phyloP scores from a whole-genome alignment of 2,888 invertebrate genomes.

The Tanytarsus gracilentus region DNA sequence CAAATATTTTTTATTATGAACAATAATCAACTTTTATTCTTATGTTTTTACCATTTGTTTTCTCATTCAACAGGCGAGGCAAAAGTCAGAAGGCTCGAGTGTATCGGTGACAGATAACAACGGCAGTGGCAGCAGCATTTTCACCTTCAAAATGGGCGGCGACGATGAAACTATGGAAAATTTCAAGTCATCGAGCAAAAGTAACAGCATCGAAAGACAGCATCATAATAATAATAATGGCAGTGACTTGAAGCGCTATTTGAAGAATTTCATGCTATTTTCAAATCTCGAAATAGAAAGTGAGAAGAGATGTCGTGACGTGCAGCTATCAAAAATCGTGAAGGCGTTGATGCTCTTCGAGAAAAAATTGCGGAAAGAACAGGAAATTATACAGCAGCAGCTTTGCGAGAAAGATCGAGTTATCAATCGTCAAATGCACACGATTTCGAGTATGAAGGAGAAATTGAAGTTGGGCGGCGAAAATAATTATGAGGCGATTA shows the following conservation, averaged over 20 bases:
- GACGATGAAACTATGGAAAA: slow-evolving; percentile 21
- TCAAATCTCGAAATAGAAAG: slow-evolving; percentile 36
- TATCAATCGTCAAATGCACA: slow-evolving; percentile 32
- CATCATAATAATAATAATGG: slow-evolving; percentile 4
- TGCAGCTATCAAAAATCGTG: slow-evolving; percentile 41
- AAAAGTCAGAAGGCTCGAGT: slow-evolving; percentile 7
- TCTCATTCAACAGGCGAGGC: background rate
- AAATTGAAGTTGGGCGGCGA: slow-evolving; percentile 35
- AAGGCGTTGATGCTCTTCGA: slow-evolving; percentile 42
- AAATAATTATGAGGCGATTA: background rate
- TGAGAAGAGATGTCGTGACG: slow-evolving; percentile 40
- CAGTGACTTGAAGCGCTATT: slow-evolving; percentile 21
- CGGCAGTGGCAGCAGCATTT: background rate
- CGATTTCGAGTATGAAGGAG: slow-evolving; percentile 39
- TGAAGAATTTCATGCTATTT: slow-evolving; percentile 26
- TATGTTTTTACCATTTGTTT: background rate
- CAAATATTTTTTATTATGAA: no score
- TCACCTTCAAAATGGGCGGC: slow-evolving; percentile 23
- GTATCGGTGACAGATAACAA: slow-evolving; percentile 4
- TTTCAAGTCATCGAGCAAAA: slow-evolving; percentile 2
- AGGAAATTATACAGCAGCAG: slow-evolving; percentile 40
- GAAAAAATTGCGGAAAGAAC: slow-evolving; percentile 41
- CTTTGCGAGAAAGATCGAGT: slow-evolving; percentile 38
- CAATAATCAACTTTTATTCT: background rate
- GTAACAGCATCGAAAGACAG: slow-evolving; percentile 22